phyloP scores from a whole-genome alignment of 2,888 invertebrate genomes.

The Plebejus anna region DNA sequence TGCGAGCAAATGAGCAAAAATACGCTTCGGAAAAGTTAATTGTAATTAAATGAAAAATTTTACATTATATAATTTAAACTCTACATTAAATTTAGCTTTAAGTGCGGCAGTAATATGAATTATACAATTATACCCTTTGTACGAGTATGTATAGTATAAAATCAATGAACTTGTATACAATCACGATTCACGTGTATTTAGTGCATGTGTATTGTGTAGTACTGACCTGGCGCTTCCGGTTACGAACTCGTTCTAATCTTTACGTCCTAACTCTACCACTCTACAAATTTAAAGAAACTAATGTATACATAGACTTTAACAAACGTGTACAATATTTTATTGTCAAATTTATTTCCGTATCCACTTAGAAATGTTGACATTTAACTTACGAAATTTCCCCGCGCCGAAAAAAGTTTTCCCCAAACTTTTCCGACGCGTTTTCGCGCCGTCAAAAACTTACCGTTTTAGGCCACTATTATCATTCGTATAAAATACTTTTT shows the following conservation, averaged over 20 bases:
- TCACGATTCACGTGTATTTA: neutral
- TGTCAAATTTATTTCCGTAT: neutral
- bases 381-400: neutral
- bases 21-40: no score
- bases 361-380: neutral
- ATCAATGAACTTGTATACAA: neutral
- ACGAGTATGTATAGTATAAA: neutral
- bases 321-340: no score
- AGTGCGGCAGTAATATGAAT: neutral
- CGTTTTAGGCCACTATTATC: slow-evolving; percentile 39
- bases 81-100: no score
- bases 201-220: neutral
- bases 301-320: neutral
- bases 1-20: no score
- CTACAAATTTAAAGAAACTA: neutral
- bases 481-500: slow-evolving; percentile 36
- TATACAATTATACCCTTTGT: neutral
- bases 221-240: neutral
- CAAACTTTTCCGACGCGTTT: neutral
- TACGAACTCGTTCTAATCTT: neutral
- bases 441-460: slow-evolving; percentile 32
- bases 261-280: neutral
- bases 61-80: no score
- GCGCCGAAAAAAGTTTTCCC: slow-evolving; percentile 1
- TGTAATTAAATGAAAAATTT: no score